Evolutionary conservation across 2,888 invertebrate species (phyloP).

Genomic region (Empis stercorea): DNA sequence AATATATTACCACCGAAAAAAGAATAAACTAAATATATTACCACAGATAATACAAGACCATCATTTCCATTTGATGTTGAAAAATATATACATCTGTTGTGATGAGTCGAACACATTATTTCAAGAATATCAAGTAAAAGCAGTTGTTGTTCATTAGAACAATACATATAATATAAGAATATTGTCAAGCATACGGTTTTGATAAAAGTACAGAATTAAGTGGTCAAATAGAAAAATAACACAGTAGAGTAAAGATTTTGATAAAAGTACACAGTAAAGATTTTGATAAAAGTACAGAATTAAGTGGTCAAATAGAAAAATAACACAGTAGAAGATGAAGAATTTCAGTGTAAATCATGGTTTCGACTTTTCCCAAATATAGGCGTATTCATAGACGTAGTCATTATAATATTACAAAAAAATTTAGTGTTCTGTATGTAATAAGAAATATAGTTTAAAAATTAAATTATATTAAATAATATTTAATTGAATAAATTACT

Average conservation of each 20-base stretch:
- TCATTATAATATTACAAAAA: conserved; percentile 47
- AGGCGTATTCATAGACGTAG: conserved; percentile 49
- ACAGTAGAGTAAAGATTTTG: conserved; percentile 43
- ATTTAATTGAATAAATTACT: too few species aligned
- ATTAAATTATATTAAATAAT: too few species aligned
- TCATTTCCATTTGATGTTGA: neutral
- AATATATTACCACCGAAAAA: neutral
- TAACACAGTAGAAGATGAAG: conserved; percentile 49
- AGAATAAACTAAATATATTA: conserved; percentile 4
- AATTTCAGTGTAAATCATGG: conserved; percentile 51
- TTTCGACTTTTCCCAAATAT: conserved; percentile 48
- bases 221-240: conserved; percentile 49
- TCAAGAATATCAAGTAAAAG: conserved; percentile 42
- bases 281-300: too few species aligned
- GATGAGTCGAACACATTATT: neutral
- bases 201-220: conserved; percentile 45
- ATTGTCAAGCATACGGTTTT: conserved; percentile 53
- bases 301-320: too few species aligned
- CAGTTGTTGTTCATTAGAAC: conserved; percentile 47
- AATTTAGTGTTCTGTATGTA: conserved; percentile 53
- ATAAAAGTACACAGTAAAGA: too few species aligned
- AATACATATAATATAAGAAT: conserved; percentile 47
- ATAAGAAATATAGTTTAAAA: conserved; percentile 54
- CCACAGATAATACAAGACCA: conserved; percentile 7
- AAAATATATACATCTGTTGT: neutral